Evolutionary conservation across 2,888 invertebrate genomes (phyloP).

Genomic region (Lissonota sp.): DNA sequence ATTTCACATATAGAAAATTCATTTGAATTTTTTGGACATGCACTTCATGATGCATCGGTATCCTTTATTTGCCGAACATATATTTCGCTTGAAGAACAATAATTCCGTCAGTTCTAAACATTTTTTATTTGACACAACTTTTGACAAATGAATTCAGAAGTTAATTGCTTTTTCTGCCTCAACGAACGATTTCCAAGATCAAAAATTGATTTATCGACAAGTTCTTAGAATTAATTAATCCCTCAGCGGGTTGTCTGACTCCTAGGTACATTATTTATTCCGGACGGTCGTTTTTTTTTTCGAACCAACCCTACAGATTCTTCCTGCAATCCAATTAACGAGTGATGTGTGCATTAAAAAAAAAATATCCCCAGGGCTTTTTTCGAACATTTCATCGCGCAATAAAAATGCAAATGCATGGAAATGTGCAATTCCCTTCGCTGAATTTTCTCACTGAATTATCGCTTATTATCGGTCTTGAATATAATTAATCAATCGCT

Average conservation of each 20-base stretch:
- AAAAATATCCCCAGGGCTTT: background rate
- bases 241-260: background rate
- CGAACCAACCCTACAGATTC: background rate
- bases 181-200: background rate
- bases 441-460: constrained; percentile 30
- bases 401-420: constrained; percentile 27
- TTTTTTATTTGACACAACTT: background rate
- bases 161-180: background rate
- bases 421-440: constrained; percentile 1
- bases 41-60: background rate
- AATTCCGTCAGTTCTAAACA: background rate
- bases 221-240: constrained; percentile 14
- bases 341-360: background rate
- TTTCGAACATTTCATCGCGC: background rate
- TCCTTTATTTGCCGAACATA: background rate
- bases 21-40: background rate
- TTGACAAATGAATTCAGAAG: background rate
- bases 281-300: background rate
- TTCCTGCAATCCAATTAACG: constrained; percentile 35
- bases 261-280: background rate
- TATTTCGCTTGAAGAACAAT: background rate
- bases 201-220: background rate
- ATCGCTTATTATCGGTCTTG: constrained; percentile 55
- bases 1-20: constrained; percentile 18
- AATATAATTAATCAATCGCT: constrained; percentile 64